Evolutionary conservation across 2,888 invertebrate genomes (phyloP).

Genomic region (Ormyrus pomaceus): DNA sequence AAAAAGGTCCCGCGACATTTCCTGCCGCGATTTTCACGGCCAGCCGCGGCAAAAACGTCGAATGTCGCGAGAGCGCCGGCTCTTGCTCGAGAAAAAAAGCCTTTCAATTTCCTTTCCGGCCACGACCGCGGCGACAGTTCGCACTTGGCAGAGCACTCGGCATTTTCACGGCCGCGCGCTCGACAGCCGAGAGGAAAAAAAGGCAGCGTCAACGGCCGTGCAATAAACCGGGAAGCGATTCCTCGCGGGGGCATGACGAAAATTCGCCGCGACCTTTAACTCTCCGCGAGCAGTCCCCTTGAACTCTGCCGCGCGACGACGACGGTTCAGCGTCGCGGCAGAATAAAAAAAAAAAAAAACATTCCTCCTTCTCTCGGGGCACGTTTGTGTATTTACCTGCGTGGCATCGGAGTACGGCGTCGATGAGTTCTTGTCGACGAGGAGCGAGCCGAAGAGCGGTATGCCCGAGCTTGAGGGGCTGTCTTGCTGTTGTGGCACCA

Average conservation of each 20-base stretch:
- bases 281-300: constrained; percentile 24
- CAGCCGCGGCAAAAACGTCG: too few relatives aligned
- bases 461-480: constrained; percentile 81
- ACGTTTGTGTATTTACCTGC: constrained; percentile 87
- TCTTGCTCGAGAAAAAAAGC: background rate
- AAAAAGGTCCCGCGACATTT: too few relatives aligned
- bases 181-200: background rate
- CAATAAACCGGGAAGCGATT: constrained; percentile 42
- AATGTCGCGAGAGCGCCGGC: background rate
- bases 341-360: too few relatives aligned
- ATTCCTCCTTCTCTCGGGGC: background rate
- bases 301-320: constrained; percentile 20
- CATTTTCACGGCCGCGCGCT: constrained; percentile 21
- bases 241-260: constrained; percentile 8
- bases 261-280: constrained; percentile 29
- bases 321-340: constrained; percentile 1
- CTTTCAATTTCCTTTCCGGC: background rate
- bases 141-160: constrained; percentile 6
- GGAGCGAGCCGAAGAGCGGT: constrained; percentile 92
- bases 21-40: too few relatives aligned
- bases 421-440: constrained; percentile 91
- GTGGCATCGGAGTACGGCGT: constrained; percentile 99
- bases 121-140: background rate
- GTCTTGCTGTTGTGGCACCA: constrained; percentile 87
- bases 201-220: constrained; percentile 40